phyloP scores from a whole-genome alignment of 2,797 vertebrate species.

The Pangasius larnaudii region DNA sequence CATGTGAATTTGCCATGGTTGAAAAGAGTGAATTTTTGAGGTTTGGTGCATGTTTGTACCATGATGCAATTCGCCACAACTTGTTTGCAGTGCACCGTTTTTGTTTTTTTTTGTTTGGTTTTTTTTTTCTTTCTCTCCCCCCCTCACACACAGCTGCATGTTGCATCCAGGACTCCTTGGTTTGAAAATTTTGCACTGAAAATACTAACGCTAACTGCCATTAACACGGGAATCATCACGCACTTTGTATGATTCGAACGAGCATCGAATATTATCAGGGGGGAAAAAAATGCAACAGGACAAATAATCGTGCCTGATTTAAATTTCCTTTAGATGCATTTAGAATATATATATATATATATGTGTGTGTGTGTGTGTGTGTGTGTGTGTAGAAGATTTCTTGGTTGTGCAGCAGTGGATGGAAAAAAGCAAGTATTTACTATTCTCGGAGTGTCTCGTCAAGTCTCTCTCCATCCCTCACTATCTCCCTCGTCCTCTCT shows the following conservation, averaged over 20 bases:
- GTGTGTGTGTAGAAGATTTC: constrained; percentile 5
- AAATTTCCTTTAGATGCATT: not conserved
- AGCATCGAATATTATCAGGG: not conserved
- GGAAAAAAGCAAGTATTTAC: constrained; percentile 58
- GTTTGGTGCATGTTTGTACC: constrained; percentile 52
- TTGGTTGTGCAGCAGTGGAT: constrained; percentile 49
- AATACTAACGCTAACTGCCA: not conserved
- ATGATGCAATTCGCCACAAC: constrained; percentile 55
- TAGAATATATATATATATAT: not conserved
- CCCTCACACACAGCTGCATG: constrained; percentile 20
- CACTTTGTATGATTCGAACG: not conserved
- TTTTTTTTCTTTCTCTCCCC: not conserved
- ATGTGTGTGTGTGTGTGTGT: no score
- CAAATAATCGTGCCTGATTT: no score
- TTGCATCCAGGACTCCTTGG: not conserved
- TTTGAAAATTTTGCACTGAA: not conserved
- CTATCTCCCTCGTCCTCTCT: constrained; percentile 32
- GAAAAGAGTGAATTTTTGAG: constrained; percentile 51
- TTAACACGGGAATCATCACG: not conserved
- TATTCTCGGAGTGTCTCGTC: constrained; percentile 60
- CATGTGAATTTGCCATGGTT: constrained; percentile 39
- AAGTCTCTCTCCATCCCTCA: constrained; percentile 50
- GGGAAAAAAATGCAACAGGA: no score
- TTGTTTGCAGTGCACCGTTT: constrained; percentile 49
- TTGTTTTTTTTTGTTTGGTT: constrained; percentile 1